Conservation (phyloP, 2,113 vertebrate genomes). For the Gopherus flavomarginatus region DNA sequence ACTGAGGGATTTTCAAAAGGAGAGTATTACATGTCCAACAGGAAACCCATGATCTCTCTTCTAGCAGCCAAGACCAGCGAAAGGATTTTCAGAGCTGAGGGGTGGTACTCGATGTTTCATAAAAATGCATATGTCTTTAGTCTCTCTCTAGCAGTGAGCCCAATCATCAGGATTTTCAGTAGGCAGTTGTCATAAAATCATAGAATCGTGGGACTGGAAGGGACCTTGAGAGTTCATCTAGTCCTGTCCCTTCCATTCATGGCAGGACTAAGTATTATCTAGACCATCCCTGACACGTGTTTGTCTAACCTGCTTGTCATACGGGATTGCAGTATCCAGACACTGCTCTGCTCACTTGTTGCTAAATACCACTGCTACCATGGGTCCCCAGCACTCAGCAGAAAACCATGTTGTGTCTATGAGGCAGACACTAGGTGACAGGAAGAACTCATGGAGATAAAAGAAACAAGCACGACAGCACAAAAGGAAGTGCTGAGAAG, state of each 20-base stretch:
- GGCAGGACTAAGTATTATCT: too few relatives aligned
- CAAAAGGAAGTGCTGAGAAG: background rate
- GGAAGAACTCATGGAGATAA: background rate
- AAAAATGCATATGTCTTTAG: background rate
- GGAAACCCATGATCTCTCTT: background rate
- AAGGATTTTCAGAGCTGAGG: background rate
- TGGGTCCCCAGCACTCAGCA: background rate
- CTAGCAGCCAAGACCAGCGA: background rate
- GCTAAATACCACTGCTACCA: background rate
- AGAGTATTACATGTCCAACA: background rate
- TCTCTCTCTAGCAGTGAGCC: background rate
- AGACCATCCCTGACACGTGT: too few relatives aligned
- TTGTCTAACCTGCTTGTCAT: background rate
- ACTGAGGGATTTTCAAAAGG: background rate
- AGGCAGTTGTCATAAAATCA: background rate
- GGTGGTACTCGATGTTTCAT: background rate
- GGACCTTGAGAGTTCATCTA: too few relatives aligned
- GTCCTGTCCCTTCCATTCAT: too few relatives aligned
- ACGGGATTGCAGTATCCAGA: background rate
- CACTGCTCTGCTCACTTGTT: background rate
- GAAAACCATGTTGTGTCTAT: background rate
- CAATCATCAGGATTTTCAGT: background rate
- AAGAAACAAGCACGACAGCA: background rate
- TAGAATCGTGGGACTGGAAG: too few relatives aligned
- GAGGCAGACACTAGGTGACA: rapidly evolving